Evolutionary conservation across 2,797 vertebrate species (phyloP).

Genomic region (Aselliscus stoliczkanus): DNA sequence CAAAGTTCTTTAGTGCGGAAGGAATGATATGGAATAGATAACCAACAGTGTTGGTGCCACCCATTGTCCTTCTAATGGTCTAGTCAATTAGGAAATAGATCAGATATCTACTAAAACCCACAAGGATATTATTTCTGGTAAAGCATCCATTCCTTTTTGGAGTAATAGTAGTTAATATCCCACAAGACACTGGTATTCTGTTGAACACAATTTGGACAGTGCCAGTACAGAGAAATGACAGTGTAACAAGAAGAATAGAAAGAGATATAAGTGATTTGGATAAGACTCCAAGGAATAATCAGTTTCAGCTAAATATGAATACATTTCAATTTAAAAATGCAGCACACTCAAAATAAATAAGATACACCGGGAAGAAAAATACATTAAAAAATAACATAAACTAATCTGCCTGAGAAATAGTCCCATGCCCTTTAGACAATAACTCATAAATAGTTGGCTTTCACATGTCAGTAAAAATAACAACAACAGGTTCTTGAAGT

Average conservation of each 20-base stretch:
- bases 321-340: conserved; percentile 10
- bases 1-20: neutral
- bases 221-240: neutral
- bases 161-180: neutral
- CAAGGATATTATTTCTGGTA: neutral
- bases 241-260: neutral
- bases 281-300: neutral
- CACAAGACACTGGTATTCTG: neutral
- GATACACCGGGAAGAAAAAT: neutral
- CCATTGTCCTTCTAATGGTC: neutral
- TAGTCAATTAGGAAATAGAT: neutral
- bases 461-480: neutral
- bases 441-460: neutral
- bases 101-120: neutral
- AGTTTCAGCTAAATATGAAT: neutral
- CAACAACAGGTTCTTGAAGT: neutral
- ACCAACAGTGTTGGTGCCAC: neutral
- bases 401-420: neutral
- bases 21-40: neutral
- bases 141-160: neutral
- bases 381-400: neutral
- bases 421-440: neutral
- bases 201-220: neutral
- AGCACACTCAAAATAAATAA: neutral
- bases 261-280: neutral